Base-by-base conservation (phyloP, 2,113 vertebrate genomes). In the Onychostoma macrolepis region DNA sequence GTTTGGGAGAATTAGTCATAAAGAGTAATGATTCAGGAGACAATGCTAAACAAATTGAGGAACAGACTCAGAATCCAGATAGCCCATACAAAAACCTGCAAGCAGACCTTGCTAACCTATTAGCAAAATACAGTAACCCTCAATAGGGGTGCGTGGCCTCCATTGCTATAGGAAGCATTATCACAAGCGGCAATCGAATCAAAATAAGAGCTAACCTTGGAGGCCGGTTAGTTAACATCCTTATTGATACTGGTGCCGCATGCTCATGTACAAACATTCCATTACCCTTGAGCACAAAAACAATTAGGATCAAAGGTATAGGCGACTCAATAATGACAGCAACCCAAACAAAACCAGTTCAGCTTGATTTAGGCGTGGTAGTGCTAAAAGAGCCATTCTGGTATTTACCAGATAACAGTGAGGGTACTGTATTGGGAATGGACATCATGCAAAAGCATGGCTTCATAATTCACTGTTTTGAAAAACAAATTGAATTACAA, bases 41-140 rank as follows among this genome's bases (percentile, higher is more conserved):
- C 0, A 30, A 7, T 2, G 0, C 63, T 17, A 17, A 33, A 17
- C 65, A 33, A 30, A 28, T 3, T 3, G n/a, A 30, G 4, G 5
- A 12, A 13, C 26, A 67, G 4, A 11, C 9, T 0, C 7, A 24
- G 2, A 26, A 26, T 3, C 4, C 4, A 11, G 19, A 1, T 0
- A 26, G 61, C 26, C 10, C 5, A 0, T 33, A 33, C 12, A 7
- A 30, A 17, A 69, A 15, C 6, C 1, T 58, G 2, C 21, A 24
- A 9, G 2, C 7, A 11, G 24, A 11, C 2, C 4, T 26, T 4
- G 10, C n/a, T 2, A 0, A 0, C 10, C n/a, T 26, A 1, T 2
- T 26, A 4, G 24, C 24, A 0, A 26, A 26, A 61, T n/a, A 61
- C 0, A 61, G 1, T 7, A 71, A 71, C 0, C 69, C 33, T 2